Conservation (phyloP, 2,113 vertebrate species). For the Pithys albifrons region DNA sequence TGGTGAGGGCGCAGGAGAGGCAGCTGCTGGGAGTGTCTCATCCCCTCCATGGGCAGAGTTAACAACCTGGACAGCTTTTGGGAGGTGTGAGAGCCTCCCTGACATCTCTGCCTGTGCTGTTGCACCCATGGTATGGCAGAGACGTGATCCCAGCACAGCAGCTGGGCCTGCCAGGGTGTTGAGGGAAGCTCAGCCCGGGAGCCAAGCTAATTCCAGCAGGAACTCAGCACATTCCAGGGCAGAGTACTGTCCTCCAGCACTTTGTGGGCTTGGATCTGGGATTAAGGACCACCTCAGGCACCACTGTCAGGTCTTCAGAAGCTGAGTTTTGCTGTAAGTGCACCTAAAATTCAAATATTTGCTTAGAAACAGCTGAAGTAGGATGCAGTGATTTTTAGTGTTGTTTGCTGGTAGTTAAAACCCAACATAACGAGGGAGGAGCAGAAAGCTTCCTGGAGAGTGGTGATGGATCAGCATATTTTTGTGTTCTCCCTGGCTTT, state of each 20-base stretch:
- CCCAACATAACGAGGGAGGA: neutral
- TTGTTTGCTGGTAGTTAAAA: neutral
- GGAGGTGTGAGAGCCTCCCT: neutral
- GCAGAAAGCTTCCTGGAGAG: neutral
- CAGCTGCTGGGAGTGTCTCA: neutral
- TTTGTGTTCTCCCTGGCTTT: neutral
- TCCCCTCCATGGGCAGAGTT: neutral
- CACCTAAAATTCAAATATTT: neutral
- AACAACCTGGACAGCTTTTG: neutral
- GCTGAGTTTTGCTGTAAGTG: neutral
- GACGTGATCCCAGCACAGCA: neutral
- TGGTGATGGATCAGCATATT: neutral
- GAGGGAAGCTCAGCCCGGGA: neutral
- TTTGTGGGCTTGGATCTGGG: neutral
- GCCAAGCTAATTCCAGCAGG: neutral
- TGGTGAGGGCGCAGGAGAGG: neutral
- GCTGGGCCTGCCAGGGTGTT: neutral
- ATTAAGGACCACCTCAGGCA: neutral
- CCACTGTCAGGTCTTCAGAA: neutral
- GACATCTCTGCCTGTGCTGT: neutral
- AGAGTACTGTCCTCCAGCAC: neutral
- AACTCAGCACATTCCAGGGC: fast-evolving
- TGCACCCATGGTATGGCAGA: fast-evolving
- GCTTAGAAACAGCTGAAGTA: neutral
- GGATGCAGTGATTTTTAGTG: neutral